These are phyloP conservation scores for Periophthalmus modestus DNA, from an alignment of 2,113 vertebrate genomes.

Conservation along the genomic window DNA sequence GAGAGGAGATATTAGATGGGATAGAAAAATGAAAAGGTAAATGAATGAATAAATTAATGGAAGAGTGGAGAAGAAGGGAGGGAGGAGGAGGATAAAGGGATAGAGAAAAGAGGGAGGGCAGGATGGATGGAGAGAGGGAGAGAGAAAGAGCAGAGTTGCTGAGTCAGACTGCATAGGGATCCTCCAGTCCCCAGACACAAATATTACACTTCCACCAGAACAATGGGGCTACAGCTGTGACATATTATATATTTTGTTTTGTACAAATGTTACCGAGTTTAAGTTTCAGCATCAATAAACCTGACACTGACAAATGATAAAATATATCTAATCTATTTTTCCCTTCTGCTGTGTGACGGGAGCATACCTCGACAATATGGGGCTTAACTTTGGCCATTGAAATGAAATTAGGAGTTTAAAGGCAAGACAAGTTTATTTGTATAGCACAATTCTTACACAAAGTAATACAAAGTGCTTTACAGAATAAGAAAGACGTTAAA, in stretches of 20 bases:
- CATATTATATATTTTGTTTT: slow-evolving; percentile 6
- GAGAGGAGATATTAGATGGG: neutral
- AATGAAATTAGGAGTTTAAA: too few relatives aligned
- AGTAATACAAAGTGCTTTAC: too few relatives aligned
- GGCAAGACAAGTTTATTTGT: too few relatives aligned
- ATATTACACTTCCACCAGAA: slow-evolving; percentile 20
- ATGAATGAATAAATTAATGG: too few relatives aligned
- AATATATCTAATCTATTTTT: neutral
- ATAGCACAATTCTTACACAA: too few relatives aligned
- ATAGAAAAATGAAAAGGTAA: too few relatives aligned
- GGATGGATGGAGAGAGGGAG: too few relatives aligned
- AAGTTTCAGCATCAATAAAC: neutral
- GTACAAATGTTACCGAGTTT: neutral
- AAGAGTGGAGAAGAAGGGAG: slow-evolving; percentile 17
- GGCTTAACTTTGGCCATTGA: too few relatives aligned
- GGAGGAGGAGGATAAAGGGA: slow-evolving; percentile 1
- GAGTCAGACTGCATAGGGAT: slow-evolving; percentile 48
- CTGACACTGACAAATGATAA: neutral
- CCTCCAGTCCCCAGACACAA: slow-evolving; percentile 33
- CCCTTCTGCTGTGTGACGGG: neutral
- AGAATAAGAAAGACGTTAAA: too few relatives aligned
- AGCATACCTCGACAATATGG: neutral
- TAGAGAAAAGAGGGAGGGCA: neutral
- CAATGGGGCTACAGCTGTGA: slow-evolving; percentile 9
- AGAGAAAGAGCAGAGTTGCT: slow-evolving; percentile 15